A percentile compares a stretch with the other conserved stretches of the same genome.
Evolutionary conservation across 1,140 invertebrate species (phyloP).

Genomic region (Laodelphax striatellus): DNA sequence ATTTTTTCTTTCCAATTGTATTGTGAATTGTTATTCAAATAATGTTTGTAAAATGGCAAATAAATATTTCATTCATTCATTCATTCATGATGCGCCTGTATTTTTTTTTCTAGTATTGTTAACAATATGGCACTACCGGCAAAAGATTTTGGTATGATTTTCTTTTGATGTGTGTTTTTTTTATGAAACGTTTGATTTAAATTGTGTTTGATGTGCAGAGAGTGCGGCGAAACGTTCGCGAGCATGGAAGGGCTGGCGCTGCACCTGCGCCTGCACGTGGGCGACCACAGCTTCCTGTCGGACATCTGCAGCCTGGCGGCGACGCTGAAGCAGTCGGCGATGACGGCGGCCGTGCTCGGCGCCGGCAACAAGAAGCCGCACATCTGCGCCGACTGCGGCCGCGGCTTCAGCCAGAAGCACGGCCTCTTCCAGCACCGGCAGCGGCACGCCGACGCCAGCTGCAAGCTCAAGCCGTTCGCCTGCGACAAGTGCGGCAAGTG

Average conservation of each 20-base stretch:
- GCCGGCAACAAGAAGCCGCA: conserved; percentile 52
- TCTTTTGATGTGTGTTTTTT: too few species aligned
- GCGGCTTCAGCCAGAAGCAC: conserved; percentile 72
- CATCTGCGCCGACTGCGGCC: conserved; percentile 69
- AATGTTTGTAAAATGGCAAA: too few species aligned
- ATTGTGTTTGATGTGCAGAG: conserved; percentile 28
- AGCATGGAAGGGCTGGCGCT: conserved; percentile 62
- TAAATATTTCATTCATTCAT: too few species aligned
- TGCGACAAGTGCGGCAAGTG: conserved; percentile 75
- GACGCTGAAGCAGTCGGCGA: conserved; percentile 41
- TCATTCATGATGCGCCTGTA: too few species aligned
- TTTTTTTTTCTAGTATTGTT: too few species aligned
- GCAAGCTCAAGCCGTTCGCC: conserved; percentile 64
- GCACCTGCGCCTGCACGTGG: conserved; percentile 69
- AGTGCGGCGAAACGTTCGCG: conserved; percentile 51
- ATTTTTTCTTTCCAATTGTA: too few species aligned
- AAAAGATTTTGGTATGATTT: too few species aligned
- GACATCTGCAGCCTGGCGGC: conserved; percentile 71
- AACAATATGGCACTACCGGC: too few species aligned
- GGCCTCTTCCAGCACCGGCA: conserved; percentile 63
- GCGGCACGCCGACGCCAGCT: conserved; percentile 63
- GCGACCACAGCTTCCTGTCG: conserved; percentile 70
- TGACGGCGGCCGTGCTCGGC: conserved; percentile 23
- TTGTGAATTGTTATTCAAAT: too few species aligned
- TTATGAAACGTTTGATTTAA: too few species aligned